phyloP scores from a whole-genome alignment of 1,140 invertebrate species.

The Bacillus rossius region DNA sequence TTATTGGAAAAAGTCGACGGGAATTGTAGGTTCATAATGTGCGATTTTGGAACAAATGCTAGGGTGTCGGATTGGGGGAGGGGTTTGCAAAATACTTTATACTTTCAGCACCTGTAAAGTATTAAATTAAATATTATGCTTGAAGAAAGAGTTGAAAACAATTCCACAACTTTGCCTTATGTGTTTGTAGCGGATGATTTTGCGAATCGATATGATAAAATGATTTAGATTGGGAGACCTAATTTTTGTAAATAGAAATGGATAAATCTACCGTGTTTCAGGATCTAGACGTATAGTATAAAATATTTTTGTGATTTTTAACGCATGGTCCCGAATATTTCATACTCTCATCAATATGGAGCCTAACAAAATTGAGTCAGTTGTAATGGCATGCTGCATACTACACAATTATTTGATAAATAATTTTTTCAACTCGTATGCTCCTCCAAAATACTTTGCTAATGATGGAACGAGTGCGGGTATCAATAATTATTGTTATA shows the following conservation, averaged over 20 bases:
- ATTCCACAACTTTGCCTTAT: slow-evolving; percentile 18
- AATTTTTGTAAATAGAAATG: slow-evolving; percentile 16
- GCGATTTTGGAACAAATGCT: slow-evolving; percentile 36
- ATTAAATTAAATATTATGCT: slow-evolving; percentile 18
- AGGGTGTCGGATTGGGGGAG: slow-evolving; percentile 34
- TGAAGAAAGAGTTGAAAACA: slow-evolving; percentile 8
- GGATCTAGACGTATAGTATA: slow-evolving; percentile 37
- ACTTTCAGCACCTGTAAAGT: slow-evolving; percentile 21
- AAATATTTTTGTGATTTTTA: slow-evolving; percentile 44
- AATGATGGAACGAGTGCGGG: slow-evolving; percentile 24
- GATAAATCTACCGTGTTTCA: slow-evolving; percentile 43
- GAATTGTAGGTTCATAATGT: slow-evolving; percentile 35
- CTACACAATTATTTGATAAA: slow-evolving; percentile 13
- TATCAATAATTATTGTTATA: slow-evolving; percentile 15
- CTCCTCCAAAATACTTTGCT: slow-evolving; percentile 26
- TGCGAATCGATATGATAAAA: slow-evolving; percentile 36
- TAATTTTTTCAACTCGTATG: slow-evolving; percentile 14
- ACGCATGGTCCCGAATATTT: slow-evolving; percentile 21
- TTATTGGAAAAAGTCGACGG: slow-evolving; percentile 37
- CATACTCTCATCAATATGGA: slow-evolving; percentile 19
- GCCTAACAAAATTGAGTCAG: slow-evolving; percentile 17
- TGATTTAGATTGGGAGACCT: slow-evolving; percentile 24
- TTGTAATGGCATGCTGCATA: slow-evolving; percentile 19
- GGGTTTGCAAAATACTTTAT: slow-evolving; percentile 26
- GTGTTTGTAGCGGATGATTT: slow-evolving; percentile 39